phyloP scores from a whole-genome alignment of 2,888 invertebrate species.

The Thecocarcelia acutangulata region DNA sequence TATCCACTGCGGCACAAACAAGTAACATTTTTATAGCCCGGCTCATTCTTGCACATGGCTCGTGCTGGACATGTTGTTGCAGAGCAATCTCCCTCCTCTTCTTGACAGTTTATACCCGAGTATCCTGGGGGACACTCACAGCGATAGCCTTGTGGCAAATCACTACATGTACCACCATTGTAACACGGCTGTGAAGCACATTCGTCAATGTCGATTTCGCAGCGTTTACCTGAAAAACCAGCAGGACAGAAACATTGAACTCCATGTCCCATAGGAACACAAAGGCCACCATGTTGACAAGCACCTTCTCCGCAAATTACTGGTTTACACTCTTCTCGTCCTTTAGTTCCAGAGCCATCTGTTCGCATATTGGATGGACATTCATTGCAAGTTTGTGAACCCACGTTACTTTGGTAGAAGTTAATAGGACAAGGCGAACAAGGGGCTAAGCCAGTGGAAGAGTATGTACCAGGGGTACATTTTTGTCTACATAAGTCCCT shows the following conservation, averaged over 20 bases:
- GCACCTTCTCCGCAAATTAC: slow-evolving; percentile 93
- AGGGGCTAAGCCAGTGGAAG: slow-evolving; percentile 95
- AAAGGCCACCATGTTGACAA: slow-evolving; percentile 95
- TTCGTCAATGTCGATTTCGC: slow-evolving; percentile 97
- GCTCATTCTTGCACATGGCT: slow-evolving; percentile 98
- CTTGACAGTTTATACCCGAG: slow-evolving; percentile 96
- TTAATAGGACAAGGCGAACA: slow-evolving; percentile 96
- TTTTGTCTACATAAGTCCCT: slow-evolving; percentile 92
- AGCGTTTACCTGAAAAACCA: slow-evolving; percentile 95
- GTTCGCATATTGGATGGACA: slow-evolving; percentile 96
- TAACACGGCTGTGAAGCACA: slow-evolving; percentile 97
- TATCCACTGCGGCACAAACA: slow-evolving; percentile 97
- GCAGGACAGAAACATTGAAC: slow-evolving; percentile 96
- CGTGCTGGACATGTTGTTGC: slow-evolving; percentile 96
- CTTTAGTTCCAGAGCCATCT: slow-evolving; percentile 88
- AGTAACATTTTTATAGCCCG: slow-evolving; percentile 92
- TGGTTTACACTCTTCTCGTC: slow-evolving; percentile 92
- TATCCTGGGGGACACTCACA: slow-evolving; percentile 94
- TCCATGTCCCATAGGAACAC: slow-evolving; percentile 93
- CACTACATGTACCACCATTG: slow-evolving; percentile 95
- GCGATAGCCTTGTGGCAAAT: slow-evolving; percentile 94
- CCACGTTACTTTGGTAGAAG: slow-evolving; percentile 93
- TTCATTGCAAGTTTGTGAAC: slow-evolving; percentile 92
- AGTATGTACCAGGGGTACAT: slow-evolving; percentile 94
- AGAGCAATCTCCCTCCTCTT: slow-evolving; percentile 93